phyloP scores from a whole-genome alignment of 2,113 vertebrate species.

The human region GRCh38 chr4:30978501-30979000 shows the following conservation, averaged over 20 bases:
- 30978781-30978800: not conserved
- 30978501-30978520: not conserved
- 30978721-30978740: not conserved
- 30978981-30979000: not conserved
- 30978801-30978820: not conserved
- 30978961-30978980: not conserved
- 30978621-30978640: not conserved
- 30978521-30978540: not conserved
- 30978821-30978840: not conserved
- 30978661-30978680: not conserved
- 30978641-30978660: not conserved
- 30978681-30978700: not conserved
- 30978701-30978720: not conserved
- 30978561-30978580: not conserved
- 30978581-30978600: not conserved
- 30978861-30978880: not conserved
- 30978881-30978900: not conserved
- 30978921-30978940: not conserved
- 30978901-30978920: not conserved
- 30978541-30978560: not conserved
- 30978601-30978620: not conserved
- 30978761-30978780: not conserved
- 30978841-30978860: not conserved
- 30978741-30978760: not conserved
- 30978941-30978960: not conserved